A percentile compares a stretch with the other conserved stretches of the same genome.
phyloP scores from a whole-genome alignment of 2,113 vertebrate species.

The Oreochromis niloticus region DNA sequence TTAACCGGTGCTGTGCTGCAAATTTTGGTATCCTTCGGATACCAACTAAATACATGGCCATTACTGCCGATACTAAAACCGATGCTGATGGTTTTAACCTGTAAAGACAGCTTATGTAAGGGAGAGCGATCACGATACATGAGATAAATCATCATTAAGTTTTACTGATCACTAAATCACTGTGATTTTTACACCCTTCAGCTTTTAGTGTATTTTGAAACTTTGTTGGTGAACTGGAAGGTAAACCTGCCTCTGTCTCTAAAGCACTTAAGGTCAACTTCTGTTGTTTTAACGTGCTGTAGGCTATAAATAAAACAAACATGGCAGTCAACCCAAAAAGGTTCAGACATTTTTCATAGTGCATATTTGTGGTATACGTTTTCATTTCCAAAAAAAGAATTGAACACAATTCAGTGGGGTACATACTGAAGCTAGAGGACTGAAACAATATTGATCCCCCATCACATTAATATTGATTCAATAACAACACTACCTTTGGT shows the following conservation, averaged over 20 bases:
- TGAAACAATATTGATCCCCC: not conserved
- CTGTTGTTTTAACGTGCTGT: not conserved
- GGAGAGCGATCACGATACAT: not conserved
- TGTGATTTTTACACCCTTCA: too few relatives aligned
- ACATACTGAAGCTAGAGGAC: not conserved
- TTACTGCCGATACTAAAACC: not conserved
- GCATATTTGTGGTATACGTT: not conserved
- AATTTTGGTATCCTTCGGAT: not conserved
- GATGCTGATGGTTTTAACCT: not conserved
- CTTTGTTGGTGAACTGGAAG: not conserved
- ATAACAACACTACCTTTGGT: not conserved
- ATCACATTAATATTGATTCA: not conserved
- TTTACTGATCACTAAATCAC: too few relatives aligned
- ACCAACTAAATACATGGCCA: not conserved
- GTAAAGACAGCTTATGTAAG: not conserved
- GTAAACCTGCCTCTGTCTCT: not conserved
- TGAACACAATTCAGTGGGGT: not conserved
- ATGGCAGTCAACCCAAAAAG: not conserved
- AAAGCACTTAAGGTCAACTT: not conserved
- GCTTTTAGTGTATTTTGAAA: too few relatives aligned
- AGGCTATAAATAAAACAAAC: not conserved
- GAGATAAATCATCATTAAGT: too few relatives aligned
- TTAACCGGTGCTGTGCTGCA: not conserved
- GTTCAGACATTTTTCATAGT: not conserved
- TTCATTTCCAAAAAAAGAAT: not conserved